These are phyloP conservation scores for Gasterosteus aculeatus DNA, from an alignment of 2,113 vertebrate genomes.

Conservation along the genomic window DNA sequence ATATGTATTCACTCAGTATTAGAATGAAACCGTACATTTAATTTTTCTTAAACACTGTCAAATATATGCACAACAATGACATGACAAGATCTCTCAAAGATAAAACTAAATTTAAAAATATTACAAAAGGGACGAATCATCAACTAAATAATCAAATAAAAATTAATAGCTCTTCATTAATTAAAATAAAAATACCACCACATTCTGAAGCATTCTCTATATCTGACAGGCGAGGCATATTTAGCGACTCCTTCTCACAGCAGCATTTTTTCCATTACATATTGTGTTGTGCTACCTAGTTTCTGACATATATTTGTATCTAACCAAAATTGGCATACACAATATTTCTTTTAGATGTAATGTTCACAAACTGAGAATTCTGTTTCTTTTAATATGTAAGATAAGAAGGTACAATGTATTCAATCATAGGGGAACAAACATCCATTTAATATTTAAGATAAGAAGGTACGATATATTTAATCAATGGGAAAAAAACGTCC, in stretches of 20 bases:
- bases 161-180: background rate
- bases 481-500: no score
- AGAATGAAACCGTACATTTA: no score
- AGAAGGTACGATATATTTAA: no score
- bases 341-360: background rate
- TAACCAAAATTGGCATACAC: background rate
- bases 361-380: background rate
- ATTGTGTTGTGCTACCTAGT: background rate
- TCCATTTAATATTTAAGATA: background rate
- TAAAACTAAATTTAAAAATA: background rate
- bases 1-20: background rate
- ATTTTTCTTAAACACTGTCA: no score
- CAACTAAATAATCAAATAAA: background rate
- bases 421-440: background rate
- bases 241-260: background rate
- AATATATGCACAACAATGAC: background rate
- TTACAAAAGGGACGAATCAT: background rate
- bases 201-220: background rate
- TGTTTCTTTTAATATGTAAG: no score
- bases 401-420: background rate
- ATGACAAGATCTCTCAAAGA: background rate
- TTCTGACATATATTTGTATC: background rate
- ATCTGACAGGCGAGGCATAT: background rate
- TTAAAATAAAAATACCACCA: background rate
- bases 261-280: background rate